These are phyloP conservation scores for Poeciliopsis retropinna DNA, from an alignment of 2,113 vertebrate species.

Conservation along the genomic window DNA sequence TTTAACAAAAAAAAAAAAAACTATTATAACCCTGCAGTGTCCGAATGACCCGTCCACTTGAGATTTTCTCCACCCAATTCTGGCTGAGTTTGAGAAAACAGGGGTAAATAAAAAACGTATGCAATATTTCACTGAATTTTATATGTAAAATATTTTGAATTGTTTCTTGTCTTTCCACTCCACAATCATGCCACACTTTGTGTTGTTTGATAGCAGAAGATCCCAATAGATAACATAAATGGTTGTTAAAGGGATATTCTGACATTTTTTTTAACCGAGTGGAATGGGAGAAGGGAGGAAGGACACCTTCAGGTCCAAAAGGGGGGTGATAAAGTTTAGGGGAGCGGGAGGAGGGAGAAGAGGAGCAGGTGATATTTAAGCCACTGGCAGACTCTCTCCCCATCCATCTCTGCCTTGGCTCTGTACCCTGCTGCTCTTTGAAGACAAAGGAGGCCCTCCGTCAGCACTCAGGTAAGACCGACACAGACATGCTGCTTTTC, in stretches of 20 bases:
- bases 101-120: neutral
- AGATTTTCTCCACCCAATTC: neutral
- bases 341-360: neutral
- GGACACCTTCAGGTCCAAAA: conserved; percentile 23
- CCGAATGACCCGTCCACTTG: neutral
- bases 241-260: neutral
- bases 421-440: conserved; percentile 65
- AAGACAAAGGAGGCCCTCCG: conserved; percentile 72
- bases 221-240: too few relatives aligned
- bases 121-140: neutral
- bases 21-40: too few relatives aligned
- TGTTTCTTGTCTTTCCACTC: too few relatives aligned
- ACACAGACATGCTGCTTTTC: conserved; percentile 41
- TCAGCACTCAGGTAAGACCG: conserved; percentile 78
- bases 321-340: conserved; percentile 42
- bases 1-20: too few relatives aligned
- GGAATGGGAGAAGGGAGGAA: neutral
- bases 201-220: too few relatives aligned
- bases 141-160: neutral
- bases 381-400: conserved; percentile 69
- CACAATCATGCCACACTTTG: neutral
- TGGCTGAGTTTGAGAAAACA: neutral
- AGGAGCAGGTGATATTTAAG: conserved; percentile 81
- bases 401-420: conserved; percentile 74
- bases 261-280: conserved; percentile 1